Conservation (phyloP, 2,888 invertebrate species). For the Acanthosepion esculentum region DNA sequence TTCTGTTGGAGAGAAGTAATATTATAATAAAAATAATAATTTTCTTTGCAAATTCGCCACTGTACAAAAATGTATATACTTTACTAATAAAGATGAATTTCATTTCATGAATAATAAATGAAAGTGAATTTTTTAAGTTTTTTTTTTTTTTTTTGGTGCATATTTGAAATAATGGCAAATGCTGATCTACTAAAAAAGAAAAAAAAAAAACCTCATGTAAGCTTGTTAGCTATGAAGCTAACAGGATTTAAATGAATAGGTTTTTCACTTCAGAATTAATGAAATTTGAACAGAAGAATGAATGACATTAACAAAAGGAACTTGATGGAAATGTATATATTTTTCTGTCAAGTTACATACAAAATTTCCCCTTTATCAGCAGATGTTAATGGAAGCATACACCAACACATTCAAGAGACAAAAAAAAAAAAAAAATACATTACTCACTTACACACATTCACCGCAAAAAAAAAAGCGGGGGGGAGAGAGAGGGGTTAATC, state of each 20-base stretch:
- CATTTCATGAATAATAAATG: neutral
- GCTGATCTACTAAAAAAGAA: too few species aligned
- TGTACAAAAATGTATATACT: neutral
- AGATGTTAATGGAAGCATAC: neutral
- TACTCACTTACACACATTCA: neutral
- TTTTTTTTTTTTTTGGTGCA: too few species aligned
- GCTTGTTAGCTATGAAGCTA: too few species aligned
- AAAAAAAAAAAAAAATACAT: conserved; percentile 6
- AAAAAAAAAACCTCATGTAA: too few species aligned
- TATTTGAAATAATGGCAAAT: too few species aligned
- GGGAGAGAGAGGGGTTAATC: neutral
- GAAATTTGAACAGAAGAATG: too few species aligned
- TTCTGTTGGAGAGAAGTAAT: neutral
- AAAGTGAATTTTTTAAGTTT: too few species aligned
- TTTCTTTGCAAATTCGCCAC: neutral
- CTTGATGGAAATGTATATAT: neutral
- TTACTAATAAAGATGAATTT: neutral
- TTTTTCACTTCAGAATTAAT: too few species aligned
- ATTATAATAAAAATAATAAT: neutral
- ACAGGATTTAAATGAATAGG: too few species aligned
- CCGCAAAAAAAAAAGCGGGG: neutral
- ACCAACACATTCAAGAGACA: neutral
- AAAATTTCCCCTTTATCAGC: neutral
- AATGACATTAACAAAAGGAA: too few species aligned
- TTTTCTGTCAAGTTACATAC: neutral